Conservation (phyloP, 2,888 invertebrate species). For the Drosophila testacea region DNA sequence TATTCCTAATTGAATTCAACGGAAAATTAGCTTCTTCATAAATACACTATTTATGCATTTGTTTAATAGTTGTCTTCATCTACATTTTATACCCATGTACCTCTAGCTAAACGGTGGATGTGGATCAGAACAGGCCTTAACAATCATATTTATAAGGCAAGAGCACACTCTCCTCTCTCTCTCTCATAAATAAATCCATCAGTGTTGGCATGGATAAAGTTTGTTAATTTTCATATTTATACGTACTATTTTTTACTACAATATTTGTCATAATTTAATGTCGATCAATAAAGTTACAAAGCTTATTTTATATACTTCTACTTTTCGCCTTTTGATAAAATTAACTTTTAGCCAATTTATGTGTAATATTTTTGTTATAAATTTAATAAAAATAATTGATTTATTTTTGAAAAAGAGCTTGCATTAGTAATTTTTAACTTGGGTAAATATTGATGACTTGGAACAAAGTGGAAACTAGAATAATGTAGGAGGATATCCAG, state of each 20-base stretch:
- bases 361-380: not conserved
- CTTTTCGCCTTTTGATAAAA: not conserved
- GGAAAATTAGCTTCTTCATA: not conserved
- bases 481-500: too few relatives aligned
- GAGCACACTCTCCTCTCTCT: not conserved
- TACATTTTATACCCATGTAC: constrained; percentile 22
- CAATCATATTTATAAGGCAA: constrained; percentile 8
- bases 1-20: constrained; percentile 87
- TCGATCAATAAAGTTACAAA: constrained; percentile 7
- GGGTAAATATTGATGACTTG: too few relatives aligned
- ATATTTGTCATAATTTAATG: constrained; percentile 5
- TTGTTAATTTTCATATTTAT: not conserved
- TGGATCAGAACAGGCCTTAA: not conserved
- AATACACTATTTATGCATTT: constrained; percentile 12
- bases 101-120: constrained; percentile 1
- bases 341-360: not conserved
- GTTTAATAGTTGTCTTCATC: constrained; percentile 8
- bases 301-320: not conserved
- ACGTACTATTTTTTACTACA: constrained; percentile 1
- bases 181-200: not conserved
- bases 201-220: constrained; percentile 1
- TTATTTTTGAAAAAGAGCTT: too few relatives aligned
- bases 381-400: not conserved
- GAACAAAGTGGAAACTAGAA: too few relatives aligned
- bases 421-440: too few relatives aligned